A percentile compares a stretch with the other conserved stretches of the same genome.
Conservation (phyloP, 2,113 vertebrate genomes). For the Potamarius usumacintae region DNA sequence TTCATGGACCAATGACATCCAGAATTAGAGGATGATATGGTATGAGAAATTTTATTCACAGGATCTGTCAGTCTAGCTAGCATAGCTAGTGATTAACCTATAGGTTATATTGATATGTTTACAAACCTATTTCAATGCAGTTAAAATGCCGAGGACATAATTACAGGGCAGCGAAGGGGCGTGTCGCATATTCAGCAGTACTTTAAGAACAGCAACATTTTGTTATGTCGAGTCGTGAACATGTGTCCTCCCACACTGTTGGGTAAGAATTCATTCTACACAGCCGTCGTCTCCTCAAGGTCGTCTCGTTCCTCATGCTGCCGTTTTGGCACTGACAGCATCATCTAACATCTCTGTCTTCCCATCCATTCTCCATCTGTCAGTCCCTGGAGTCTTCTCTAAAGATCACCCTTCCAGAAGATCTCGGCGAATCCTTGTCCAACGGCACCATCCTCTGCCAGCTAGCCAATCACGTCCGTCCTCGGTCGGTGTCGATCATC, state of each 20-base stretch:
- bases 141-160: not conserved
- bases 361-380: not conserved
- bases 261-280: not conserved
- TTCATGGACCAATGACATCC: not conserved
- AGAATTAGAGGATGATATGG: not conserved
- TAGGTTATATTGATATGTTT: not conserved
- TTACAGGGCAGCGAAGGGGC: not conserved
- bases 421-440: constrained; percentile 78
- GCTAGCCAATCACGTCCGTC: constrained; percentile 82
- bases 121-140: not conserved
- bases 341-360: constrained; percentile 2
- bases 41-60: not conserved
- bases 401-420: constrained; percentile 74
- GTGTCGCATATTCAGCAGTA: not conserved
- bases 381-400: constrained; percentile 78
- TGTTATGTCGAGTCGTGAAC: not conserved
- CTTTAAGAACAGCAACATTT: not conserved
- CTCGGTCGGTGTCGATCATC: constrained; percentile 81
- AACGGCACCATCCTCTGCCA: constrained; percentile 85
- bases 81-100: not conserved
- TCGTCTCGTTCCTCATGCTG: not conserved
- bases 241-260: not conserved
- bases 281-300: not conserved
- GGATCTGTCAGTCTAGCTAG: not conserved
- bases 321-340: not conserved